Conservation (phyloP, 2,888 invertebrate species). For the Perithous albicinctus region DNA sequence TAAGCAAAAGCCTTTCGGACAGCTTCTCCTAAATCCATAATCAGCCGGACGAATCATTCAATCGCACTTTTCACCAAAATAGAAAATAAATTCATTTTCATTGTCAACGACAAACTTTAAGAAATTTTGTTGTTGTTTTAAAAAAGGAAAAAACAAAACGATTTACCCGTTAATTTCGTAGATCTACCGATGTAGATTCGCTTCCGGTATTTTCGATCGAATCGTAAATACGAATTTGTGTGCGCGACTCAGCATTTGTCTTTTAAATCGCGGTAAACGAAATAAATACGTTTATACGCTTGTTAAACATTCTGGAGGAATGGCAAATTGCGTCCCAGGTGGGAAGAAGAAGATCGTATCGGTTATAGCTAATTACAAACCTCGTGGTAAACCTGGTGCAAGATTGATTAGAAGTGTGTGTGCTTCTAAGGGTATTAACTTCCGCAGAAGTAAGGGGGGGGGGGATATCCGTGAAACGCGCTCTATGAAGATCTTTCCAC, state of each 20-base stretch:
- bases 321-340: slow-evolving; percentile 27
- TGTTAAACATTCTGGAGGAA: slow-evolving; percentile 52
- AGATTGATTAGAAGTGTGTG: slow-evolving; percentile 64
- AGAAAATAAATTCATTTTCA: slow-evolving; percentile 13
- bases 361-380: slow-evolving; percentile 63
- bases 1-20: background rate
- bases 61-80: slow-evolving; percentile 9
- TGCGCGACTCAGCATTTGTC: slow-evolving; percentile 57
- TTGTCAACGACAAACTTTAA: slow-evolving; percentile 2
- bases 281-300: slow-evolving; percentile 64
- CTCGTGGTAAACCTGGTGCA: slow-evolving; percentile 66
- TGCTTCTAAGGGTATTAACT: slow-evolving; percentile 59
- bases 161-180: slow-evolving; percentile 38
- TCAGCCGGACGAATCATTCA: background rate
- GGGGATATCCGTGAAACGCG: slow-evolving; percentile 3
- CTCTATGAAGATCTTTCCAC: slow-evolving; percentile 38
- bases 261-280: slow-evolving; percentile 53
- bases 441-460: slow-evolving; percentile 37
- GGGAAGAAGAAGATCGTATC: slow-evolving; percentile 44
- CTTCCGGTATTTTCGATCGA: slow-evolving; percentile 56
- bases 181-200: slow-evolving; percentile 43
- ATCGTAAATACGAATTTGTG: slow-evolving; percentile 44
- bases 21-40: slow-evolving; percentile 20
- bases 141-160: slow-evolving; percentile 15
- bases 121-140: background rate